These are phyloP conservation scores for Megalurothrips usitatus DNA, from an alignment of 2,888 invertebrate species.

Conservation along the genomic window DNA sequence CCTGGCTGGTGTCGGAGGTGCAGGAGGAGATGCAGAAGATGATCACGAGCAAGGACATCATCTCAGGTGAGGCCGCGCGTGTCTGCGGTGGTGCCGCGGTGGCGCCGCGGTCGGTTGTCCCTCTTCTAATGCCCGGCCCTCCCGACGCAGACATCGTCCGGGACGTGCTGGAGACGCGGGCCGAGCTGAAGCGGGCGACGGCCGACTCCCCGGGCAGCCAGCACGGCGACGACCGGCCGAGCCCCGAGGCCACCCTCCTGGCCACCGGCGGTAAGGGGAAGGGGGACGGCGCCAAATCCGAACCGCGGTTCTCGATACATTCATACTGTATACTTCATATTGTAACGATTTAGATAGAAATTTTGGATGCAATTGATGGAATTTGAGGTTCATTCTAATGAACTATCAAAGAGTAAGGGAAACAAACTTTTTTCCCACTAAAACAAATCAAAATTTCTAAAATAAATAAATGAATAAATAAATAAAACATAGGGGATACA, in stretches of 20 bases:
- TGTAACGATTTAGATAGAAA: too few relatives aligned
- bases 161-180: conserved; percentile 72
- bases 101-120: neutral
- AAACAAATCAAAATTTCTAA: too few relatives aligned
- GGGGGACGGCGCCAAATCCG: too few relatives aligned
- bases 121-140: neutral
- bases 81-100: too few relatives aligned
- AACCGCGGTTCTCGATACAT: too few relatives aligned
- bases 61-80: conserved; percentile 56
- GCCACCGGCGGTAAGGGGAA: conserved; percentile 12
- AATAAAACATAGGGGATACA: too few relatives aligned
- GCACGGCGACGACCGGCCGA: neutral
- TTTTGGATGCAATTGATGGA: too few relatives aligned
- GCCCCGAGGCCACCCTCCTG: conserved; percentile 5
- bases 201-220: conserved; percentile 40
- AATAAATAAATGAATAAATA: too few relatives aligned
- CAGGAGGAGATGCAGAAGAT: conserved; percentile 74
- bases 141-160: conserved; percentile 61
- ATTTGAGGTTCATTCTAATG: too few relatives aligned
- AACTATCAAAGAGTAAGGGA: too few relatives aligned
- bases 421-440: too few relatives aligned
- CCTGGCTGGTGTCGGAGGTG: conserved; percentile 81
- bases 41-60: conserved; percentile 73
- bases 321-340: too few relatives aligned
- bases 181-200: conserved; percentile 54